Percentiles rank a stretch among this genome's conserved stretches.
phyloP scores from a whole-genome alignment of 2,797 vertebrate genomes.

The Sebastes variabilis region DNA sequence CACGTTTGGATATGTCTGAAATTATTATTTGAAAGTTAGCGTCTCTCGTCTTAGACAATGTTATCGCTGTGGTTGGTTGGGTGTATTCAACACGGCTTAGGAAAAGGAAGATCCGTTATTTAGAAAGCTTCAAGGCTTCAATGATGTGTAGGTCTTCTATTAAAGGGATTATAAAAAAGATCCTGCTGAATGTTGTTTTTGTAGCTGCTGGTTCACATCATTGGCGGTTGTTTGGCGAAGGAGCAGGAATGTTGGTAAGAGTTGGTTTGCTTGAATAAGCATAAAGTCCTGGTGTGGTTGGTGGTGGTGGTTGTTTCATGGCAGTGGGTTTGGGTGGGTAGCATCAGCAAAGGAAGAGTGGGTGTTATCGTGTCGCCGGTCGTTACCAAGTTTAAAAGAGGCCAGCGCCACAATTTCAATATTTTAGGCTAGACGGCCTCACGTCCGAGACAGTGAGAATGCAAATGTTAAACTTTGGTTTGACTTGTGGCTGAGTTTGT shows the following conservation, averaged over 20 bases:
- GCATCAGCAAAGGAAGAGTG: slow-evolving; percentile 18
- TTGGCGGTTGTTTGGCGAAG: slow-evolving; percentile 10
- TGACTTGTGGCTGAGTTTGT: too few relatives aligned
- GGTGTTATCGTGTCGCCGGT: not conserved
- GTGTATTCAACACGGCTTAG: slow-evolving; percentile 9
- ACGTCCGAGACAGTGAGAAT: not conserved
- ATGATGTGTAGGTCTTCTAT: not conserved
- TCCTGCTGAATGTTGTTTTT: slow-evolving; percentile 7
- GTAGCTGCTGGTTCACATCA: slow-evolving; percentile 18
- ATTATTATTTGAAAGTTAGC: slow-evolving; percentile 23
- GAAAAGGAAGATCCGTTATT: slow-evolving; percentile 19
- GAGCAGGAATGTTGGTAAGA: slow-evolving; percentile 4
- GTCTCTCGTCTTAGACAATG: not conserved
- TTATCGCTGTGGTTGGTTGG: slow-evolving; percentile 19
- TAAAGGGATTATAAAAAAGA: not conserved
- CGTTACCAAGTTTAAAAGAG: not conserved
- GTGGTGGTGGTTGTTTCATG: slow-evolving; percentile 1
- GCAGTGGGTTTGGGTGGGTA: slow-evolving; percentile 2
- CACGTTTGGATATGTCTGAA: slow-evolving; percentile 33
- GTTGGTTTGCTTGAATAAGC: slow-evolving; percentile 34
- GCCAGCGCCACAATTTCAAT: not conserved
- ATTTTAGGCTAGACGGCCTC: not conserved
- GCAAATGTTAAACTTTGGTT: not conserved
- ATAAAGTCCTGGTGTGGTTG: slow-evolving; percentile 3
- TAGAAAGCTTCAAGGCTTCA: slow-evolving; percentile 5